Evolutionary conservation across 2,797 vertebrate genomes (phyloP).

Genomic region (Dipus sagitta): DNA sequence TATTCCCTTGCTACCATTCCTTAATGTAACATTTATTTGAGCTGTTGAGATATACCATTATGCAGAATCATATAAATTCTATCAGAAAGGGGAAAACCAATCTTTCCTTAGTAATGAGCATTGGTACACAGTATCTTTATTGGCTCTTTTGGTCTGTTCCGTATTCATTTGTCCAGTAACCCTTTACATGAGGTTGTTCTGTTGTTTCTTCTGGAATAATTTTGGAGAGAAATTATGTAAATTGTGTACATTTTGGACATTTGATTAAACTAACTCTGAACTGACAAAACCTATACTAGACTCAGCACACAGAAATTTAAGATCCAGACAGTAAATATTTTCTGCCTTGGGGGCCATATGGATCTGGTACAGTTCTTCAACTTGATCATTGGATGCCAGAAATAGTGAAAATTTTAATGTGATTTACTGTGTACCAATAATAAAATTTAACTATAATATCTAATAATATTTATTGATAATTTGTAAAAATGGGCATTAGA

Average conservation of each 20-base stretch:
- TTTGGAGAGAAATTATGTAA: slow-evolving; percentile 8
- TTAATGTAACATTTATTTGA: slow-evolving; percentile 28
- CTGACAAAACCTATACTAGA: background rate
- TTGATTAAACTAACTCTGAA: background rate
- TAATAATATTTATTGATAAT: background rate
- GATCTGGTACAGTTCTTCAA: background rate
- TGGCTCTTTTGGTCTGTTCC: background rate
- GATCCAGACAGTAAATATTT: slow-evolving; percentile 27
- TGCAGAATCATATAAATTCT: background rate
- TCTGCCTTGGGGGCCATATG: background rate
- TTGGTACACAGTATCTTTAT: background rate
- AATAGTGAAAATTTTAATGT: background rate
- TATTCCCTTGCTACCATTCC: slow-evolving; percentile 2
- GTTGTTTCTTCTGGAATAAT: slow-evolving; percentile 8
- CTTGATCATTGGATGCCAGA: background rate
- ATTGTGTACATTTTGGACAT: slow-evolving; percentile 36
- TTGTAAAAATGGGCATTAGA: background rate
- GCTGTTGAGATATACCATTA: background rate
- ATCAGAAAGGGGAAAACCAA: background rate
- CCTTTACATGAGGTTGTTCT: background rate
- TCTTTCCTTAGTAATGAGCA: slow-evolving; percentile 16
- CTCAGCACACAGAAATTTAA: slow-evolving; percentile 26
- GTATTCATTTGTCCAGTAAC: background rate
- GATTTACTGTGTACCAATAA: background rate
- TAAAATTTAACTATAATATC: background rate